A percentile compares a stretch with the other conserved stretches of the same genome.
These are phyloP conservation scores for Pinctada fucata DNA, from an alignment of 2,888 invertebrate species.

Conservation along the genomic window DNA sequence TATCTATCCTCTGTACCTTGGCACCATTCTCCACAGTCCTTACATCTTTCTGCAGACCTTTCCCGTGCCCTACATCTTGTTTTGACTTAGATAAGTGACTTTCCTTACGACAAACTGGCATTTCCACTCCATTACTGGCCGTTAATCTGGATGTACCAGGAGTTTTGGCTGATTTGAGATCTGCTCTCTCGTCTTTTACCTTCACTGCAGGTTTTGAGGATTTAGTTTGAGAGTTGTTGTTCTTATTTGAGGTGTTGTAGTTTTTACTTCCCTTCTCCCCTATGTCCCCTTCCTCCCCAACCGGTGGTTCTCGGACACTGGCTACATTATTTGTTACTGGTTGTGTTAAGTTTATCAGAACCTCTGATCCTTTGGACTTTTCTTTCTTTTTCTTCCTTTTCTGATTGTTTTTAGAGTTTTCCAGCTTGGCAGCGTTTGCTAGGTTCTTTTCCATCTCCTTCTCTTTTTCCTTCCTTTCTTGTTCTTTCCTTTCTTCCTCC, in stretches of 20 bases:
- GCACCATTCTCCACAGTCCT: too few relatives aligned
- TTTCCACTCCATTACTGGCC: too few relatives aligned
- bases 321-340: conserved; percentile 21
- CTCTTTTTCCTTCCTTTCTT: conserved; percentile 34
- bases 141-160: too few relatives aligned
- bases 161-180: neutral
- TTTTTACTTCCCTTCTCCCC: conserved; percentile 5
- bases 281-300: conserved; percentile 33
- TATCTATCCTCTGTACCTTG: too few relatives aligned
- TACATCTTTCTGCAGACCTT: too few relatives aligned
- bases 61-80: too few relatives aligned
- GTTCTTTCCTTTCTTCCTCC: conserved; percentile 28
- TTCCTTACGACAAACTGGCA: too few relatives aligned
- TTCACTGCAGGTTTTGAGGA: conserved; percentile 22
- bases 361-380: conserved; percentile 14
- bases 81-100: too few relatives aligned
- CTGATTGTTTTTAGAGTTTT: conserved; percentile 24
- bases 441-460: conserved; percentile 43
- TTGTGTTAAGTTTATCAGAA: too few relatives aligned
- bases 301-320: conserved; percentile 37
- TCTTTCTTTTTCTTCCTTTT: conserved; percentile 38
- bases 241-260: neutral
- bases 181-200: conserved; percentile 14
- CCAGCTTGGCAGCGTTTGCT: conserved; percentile 39
- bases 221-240: neutral